Evolutionary conservation across 2,797 vertebrate species (phyloP).

Genomic region (Eulemur mongoz): DNA sequence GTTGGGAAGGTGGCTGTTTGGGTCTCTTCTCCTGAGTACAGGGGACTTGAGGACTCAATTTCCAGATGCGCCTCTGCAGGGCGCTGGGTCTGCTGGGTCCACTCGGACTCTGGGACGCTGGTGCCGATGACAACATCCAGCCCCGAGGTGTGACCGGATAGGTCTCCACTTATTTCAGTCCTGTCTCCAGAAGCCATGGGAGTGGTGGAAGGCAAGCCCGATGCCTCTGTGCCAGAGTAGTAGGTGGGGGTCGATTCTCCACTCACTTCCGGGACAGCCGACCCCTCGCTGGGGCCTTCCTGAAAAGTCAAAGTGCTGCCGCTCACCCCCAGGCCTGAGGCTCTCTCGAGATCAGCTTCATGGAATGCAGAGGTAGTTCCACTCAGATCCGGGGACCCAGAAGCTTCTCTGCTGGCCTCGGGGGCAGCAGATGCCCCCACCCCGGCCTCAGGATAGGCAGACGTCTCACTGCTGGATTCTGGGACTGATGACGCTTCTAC

Average conservation of each 20-base stretch:
- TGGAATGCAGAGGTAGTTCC: slow-evolving; percentile 20
- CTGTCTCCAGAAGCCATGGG: slow-evolving; percentile 77
- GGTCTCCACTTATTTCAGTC: slow-evolving; percentile 66
- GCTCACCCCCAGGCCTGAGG: slow-evolving; percentile 52
- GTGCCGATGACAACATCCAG: slow-evolving; percentile 75
- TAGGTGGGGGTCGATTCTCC: slow-evolving; percentile 55
- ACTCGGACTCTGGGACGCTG: slow-evolving; percentile 80
- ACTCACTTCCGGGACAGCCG: slow-evolving; percentile 32
- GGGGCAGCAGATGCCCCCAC: slow-evolving; percentile 22
- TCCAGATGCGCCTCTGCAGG: slow-evolving; percentile 81
- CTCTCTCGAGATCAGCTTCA: not conserved
- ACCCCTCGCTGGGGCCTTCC: slow-evolving; percentile 66
- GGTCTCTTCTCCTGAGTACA: slow-evolving; percentile 72
- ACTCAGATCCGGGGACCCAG: not conserved
- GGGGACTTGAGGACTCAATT: slow-evolving; percentile 74
- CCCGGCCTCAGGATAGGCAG: slow-evolving; percentile 81
- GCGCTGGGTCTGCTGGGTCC: slow-evolving; percentile 70
- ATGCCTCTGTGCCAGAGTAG: slow-evolving; percentile 47
- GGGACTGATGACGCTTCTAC: slow-evolving; percentile 80
- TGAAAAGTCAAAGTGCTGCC: slow-evolving; percentile 68
- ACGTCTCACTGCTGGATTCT: slow-evolving; percentile 79
- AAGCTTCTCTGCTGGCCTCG: slow-evolving; percentile 67
- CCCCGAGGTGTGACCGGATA: slow-evolving; percentile 80
- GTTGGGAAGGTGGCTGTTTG: slow-evolving; percentile 73
- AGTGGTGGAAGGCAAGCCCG: slow-evolving; percentile 61